phyloP scores from a whole-genome alignment of 2,113 vertebrate genomes.

The Erinaceus europaeus region DNA sequence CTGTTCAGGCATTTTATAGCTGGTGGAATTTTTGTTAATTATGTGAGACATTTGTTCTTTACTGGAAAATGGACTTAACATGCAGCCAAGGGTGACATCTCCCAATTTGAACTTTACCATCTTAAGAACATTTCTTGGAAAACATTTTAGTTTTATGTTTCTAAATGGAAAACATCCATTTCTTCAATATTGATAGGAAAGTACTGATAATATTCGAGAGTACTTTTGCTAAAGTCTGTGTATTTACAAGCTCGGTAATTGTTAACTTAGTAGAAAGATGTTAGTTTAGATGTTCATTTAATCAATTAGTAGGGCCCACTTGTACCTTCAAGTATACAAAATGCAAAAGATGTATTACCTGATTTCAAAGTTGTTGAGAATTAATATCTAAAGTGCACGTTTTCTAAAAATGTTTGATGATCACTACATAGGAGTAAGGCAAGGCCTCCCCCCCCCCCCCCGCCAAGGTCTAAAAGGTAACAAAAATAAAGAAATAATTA shows the following conservation, averaged over 20 bases:
- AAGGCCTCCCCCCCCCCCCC: neutral
- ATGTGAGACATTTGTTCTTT: slow-evolving; percentile 57
- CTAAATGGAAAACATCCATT: slow-evolving; percentile 33
- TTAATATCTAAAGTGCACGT: neutral
- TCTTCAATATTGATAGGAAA: neutral
- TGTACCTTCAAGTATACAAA: neutral
- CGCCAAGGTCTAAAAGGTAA: neutral
- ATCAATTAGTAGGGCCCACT: neutral
- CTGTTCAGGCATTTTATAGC: slow-evolving; percentile 55
- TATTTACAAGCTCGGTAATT: neutral
- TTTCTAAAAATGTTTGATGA: slow-evolving; percentile 10
- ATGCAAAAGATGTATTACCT: neutral
- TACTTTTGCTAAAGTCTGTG: neutral
- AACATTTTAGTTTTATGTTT: slow-evolving; percentile 55
- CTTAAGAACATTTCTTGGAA: slow-evolving; percentile 55
- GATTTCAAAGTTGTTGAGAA: neutral
- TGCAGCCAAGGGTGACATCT: slow-evolving; percentile 37
- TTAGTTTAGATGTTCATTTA: neutral
- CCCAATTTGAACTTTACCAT: slow-evolving; percentile 29
- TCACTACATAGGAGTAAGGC: neutral
- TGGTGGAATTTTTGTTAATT: slow-evolving; percentile 69
- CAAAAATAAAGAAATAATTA: neutral
- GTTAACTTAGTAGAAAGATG: neutral
- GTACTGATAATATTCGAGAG: neutral
- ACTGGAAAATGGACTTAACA: slow-evolving; percentile 62